These are phyloP conservation scores for Phengaris arion DNA, from an alignment of 2,888 invertebrate species.

Conservation along the genomic window DNA sequence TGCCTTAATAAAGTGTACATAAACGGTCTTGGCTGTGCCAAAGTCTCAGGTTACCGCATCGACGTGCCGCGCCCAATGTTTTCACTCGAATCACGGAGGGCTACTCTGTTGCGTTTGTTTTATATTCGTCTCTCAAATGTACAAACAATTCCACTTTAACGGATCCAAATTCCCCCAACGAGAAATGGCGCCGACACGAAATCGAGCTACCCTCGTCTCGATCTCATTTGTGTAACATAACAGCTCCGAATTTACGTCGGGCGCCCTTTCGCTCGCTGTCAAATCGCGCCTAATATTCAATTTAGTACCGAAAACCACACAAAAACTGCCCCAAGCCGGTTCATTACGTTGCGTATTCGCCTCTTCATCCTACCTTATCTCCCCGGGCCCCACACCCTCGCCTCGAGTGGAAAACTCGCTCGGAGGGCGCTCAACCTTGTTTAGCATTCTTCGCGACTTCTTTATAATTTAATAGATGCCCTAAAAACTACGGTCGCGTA, in stretches of 20 bases:
- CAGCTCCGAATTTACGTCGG: constrained; percentile 76
- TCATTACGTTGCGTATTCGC: constrained; percentile 78
- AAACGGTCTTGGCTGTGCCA: constrained; percentile 65
- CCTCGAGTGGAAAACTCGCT: constrained; percentile 77
- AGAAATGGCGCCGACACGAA: constrained; percentile 37
- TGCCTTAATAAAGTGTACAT: constrained; percentile 76
- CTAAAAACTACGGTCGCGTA: constrained; percentile 73
- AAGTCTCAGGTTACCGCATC: constrained; percentile 58
- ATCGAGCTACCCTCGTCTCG: constrained; percentile 64
- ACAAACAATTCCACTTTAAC: constrained; percentile 34
- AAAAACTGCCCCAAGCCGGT: constrained; percentile 77
- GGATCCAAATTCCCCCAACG: constrained; percentile 1
- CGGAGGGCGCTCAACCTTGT: constrained; percentile 78
- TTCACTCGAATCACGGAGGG: constrained; percentile 71
- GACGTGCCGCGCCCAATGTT: constrained; percentile 59
- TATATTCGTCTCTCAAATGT: constrained; percentile 30
- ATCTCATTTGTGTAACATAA: constrained; percentile 77
- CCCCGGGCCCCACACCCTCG: constrained; percentile 60
- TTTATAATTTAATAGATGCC: constrained; percentile 76
- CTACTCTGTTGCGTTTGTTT: constrained; percentile 71
- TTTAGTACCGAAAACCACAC: constrained; percentile 74
- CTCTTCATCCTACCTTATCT: constrained; percentile 79
- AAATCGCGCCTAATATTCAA: constrained; percentile 79
- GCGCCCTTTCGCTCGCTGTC: constrained; percentile 74
- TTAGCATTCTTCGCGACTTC: constrained; percentile 78